Conservation (phyloP, 2,797 vertebrate genomes). For the Poecile montanus region DNA sequence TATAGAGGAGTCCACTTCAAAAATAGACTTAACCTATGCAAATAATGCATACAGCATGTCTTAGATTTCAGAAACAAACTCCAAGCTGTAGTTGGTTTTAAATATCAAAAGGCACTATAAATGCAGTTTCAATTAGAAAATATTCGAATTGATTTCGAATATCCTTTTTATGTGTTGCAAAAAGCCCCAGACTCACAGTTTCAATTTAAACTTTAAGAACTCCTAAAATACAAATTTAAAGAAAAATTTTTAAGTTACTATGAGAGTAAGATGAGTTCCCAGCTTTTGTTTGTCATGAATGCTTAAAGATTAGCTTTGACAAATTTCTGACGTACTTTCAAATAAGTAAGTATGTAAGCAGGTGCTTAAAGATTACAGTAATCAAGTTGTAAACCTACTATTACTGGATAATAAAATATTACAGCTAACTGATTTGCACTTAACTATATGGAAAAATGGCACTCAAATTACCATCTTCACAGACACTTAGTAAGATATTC, state of each 20-base stretch:
- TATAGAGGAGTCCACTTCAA: constrained; percentile 24
- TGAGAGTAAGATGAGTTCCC: background rate
- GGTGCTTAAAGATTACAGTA: constrained; percentile 8
- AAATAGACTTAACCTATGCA: constrained; percentile 36
- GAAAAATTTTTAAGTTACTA: background rate
- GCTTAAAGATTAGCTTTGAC: constrained; percentile 13
- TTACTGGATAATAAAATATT: background rate
- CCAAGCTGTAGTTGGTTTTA: constrained; percentile 21
- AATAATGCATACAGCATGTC: constrained; percentile 39
- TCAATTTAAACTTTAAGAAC: background rate
- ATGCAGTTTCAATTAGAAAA: background rate
- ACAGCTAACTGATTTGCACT: background rate
- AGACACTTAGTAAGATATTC: background rate
- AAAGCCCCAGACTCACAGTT: background rate
- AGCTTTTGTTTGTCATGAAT: constrained; percentile 16
- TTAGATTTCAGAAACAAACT: constrained; percentile 34
- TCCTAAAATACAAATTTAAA: background rate
- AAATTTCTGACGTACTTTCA: constrained; percentile 22
- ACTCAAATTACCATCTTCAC: constrained; percentile 44
- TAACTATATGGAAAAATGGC: constrained; percentile 18
- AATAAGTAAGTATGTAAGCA: constrained; percentile 33
- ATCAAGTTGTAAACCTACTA: constrained; percentile 19
- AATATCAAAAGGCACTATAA: constrained; percentile 66
- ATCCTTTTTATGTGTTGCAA: constrained; percentile 12
- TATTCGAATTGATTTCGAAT: background rate